Percentiles rank a stretch among this genome's conserved stretches.
phyloP scores from a whole-genome alignment of 2,113 vertebrate genomes.

The Tenrec ecaudatus region DNA sequence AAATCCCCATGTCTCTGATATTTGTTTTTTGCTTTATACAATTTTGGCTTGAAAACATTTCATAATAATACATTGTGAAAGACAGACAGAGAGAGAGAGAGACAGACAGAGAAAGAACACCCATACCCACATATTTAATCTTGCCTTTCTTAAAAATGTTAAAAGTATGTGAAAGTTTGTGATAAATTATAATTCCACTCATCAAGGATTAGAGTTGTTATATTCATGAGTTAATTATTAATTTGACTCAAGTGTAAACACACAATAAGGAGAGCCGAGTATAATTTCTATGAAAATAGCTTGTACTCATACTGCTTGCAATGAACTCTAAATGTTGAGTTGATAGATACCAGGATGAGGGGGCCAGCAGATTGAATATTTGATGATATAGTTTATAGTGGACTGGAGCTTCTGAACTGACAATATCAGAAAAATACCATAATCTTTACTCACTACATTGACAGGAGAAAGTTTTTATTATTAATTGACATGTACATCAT shows the following conservation, averaged over 20 bases:
- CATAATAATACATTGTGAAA: too few species aligned
- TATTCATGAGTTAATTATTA: not conserved
- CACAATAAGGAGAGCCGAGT: not conserved
- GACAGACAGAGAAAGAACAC: too few species aligned
- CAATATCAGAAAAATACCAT: not conserved
- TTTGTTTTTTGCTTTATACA: too few species aligned
- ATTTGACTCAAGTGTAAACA: not conserved
- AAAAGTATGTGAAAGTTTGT: not conserved
- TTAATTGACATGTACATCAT: constrained; percentile 19
- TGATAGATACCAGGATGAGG: not conserved
- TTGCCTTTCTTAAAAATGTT: not conserved
- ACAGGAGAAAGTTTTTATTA: not conserved
- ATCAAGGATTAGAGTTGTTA: constrained; percentile 29
- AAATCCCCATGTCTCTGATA: too few species aligned
- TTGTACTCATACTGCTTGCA: not conserved
- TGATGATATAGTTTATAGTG: not conserved
- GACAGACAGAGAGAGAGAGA: too few species aligned
- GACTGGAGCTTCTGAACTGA: too few species aligned
- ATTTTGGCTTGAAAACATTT: too few species aligned
- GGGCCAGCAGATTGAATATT: not conserved
- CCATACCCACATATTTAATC: not conserved
- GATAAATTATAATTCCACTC: constrained; percentile 24
- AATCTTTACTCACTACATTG: not conserved
- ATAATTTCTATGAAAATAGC: not conserved
- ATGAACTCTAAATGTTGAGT: not conserved